phyloP scores from a whole-genome alignment of 2,888 invertebrate genomes.

The Acanthococcus lagerstroemiae region DNA sequence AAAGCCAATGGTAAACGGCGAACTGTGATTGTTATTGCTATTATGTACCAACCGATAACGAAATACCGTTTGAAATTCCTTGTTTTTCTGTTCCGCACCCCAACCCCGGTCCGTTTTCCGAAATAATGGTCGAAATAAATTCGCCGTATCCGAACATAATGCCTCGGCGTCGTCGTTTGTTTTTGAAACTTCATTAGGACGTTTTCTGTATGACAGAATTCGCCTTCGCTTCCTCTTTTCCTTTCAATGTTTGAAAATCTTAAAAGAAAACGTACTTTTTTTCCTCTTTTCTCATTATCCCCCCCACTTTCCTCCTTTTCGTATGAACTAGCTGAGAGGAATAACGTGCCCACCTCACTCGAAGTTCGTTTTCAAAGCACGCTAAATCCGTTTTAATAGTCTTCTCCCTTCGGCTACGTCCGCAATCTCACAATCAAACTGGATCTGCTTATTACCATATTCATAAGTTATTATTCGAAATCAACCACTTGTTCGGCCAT shows the following conservation, averaged over 20 bases:
- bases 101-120: not conserved
- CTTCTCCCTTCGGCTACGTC: not conserved
- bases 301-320: not conserved
- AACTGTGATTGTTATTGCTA: no score
- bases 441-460: constrained; percentile 21
- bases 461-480: constrained; percentile 24
- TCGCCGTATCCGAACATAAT: not conserved
- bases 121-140: not conserved
- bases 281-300: not conserved
- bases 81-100: no score
- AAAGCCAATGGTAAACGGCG: no score
- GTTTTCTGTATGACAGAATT: not conserved
- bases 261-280: not conserved
- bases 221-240: not conserved
- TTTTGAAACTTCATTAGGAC: not conserved
- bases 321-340: not conserved
- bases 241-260: not conserved
- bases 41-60: no score
- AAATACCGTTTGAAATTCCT: no score
- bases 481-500: constrained; percentile 10
- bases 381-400: constrained; percentile 20
- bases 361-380: constrained; percentile 5
- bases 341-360: not conserved
- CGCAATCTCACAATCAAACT: not conserved
- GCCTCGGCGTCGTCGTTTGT: not conserved